Conservation (phyloP, 2,888 invertebrate species). For the Parascotia fuliginaria region DNA sequence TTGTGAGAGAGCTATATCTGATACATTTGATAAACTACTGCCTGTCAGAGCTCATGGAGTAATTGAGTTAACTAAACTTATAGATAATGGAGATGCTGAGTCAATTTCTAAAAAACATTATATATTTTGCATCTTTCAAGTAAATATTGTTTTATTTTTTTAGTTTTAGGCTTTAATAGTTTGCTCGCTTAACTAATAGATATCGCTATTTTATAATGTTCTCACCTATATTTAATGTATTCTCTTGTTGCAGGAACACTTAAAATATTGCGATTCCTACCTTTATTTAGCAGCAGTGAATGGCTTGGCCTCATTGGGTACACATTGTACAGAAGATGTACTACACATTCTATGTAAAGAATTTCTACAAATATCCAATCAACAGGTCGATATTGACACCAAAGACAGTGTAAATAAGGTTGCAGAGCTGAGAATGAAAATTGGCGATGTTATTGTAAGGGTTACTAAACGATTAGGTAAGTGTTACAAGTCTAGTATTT, state of each 20-base stretch:
- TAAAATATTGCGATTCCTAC: constrained; percentile 92
- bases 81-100: constrained; percentile 88
- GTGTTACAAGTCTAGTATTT: background rate
- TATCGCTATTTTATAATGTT: no score
- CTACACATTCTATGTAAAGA: constrained; percentile 89
- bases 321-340: constrained; percentile 88
- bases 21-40: constrained; percentile 89
- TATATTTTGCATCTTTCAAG: constrained; percentile 90
- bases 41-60: constrained; percentile 94
- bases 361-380: constrained; percentile 77
- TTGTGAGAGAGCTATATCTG: constrained; percentile 87
- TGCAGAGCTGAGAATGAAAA: constrained; percentile 89
- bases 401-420: constrained; percentile 71
- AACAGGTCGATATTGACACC: constrained; percentile 47
- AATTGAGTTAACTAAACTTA: constrained; percentile 89
- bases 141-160: constrained; percentile 54
- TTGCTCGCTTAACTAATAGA: no score
- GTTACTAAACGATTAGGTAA: constrained; percentile 89
- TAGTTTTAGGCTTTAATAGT: background rate
- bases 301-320: constrained; percentile 89
- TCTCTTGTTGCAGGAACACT: constrained; percentile 85
- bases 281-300: constrained; percentile 92
- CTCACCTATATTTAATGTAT: background rate
- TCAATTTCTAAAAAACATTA: constrained; percentile 88
- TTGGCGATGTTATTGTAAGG: constrained; percentile 92